A percentile compares a stretch with the other conserved stretches of the same genome.
These are phyloP conservation scores for Phortica variegata DNA, from an alignment of 1,140 invertebrate genomes.

Conservation along the genomic window DNA sequence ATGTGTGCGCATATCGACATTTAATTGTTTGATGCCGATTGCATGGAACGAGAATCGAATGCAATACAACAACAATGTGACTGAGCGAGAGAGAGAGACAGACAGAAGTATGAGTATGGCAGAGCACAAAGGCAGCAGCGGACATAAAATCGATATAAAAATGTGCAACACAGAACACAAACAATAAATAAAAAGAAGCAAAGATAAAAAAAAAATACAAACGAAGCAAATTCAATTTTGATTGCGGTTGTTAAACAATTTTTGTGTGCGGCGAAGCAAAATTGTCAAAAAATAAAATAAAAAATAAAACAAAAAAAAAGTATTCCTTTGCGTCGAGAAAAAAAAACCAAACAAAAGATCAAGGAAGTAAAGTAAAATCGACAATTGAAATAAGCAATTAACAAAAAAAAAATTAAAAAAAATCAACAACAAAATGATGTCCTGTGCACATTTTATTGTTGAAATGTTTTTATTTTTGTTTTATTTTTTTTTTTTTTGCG, in stretches of 20 bases:
- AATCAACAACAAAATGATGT: not conserved
- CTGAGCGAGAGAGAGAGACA: too few relatives aligned
- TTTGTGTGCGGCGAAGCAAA: constrained; percentile 28
- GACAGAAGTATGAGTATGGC: too few relatives aligned
- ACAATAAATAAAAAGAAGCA: too few relatives aligned
- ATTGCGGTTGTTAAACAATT: constrained; percentile 51
- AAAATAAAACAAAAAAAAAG: constrained; percentile 19
- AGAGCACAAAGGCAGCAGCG: too few relatives aligned
- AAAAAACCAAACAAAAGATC: constrained; percentile 8
- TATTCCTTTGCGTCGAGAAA: not conserved
- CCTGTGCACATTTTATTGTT: too few relatives aligned
- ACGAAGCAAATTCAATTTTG: constrained; percentile 48
- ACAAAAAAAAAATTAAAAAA: not conserved
- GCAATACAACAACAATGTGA: too few relatives aligned
- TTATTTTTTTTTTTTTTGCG: too few relatives aligned
- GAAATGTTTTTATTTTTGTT: too few relatives aligned
- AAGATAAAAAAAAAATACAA: constrained; percentile 14
- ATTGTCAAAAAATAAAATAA: constrained; percentile 10
- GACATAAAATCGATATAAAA: constrained; percentile 38
- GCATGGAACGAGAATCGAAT: too few relatives aligned
- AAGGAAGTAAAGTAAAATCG: constrained; percentile 7
- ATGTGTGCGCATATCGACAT: too few relatives aligned
- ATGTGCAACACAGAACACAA: not conserved
- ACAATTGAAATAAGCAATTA: not conserved
- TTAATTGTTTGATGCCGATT: too few relatives aligned